Base-by-base conservation (phyloP, 2,797 vertebrate species). In the Fundulus diaphanus region DNA sequence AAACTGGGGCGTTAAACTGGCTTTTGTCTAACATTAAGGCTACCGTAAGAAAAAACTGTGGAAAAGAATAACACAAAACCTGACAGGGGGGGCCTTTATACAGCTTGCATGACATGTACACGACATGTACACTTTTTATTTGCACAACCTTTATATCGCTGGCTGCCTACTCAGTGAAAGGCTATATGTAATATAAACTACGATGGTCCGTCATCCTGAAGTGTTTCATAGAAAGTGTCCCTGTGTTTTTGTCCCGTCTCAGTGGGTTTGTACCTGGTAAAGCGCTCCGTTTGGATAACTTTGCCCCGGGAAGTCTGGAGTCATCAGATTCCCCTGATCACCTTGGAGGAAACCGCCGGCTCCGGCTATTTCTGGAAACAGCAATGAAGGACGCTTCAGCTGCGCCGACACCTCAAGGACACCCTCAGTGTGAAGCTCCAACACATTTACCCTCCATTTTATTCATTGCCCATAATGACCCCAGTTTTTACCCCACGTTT, bases 341-440 rank as follows among this genome's bases (percentile, higher is more conserved):
- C 94, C 94, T 81, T 95, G 92, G 75, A 96, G 89, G 90, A 89
- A 71, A 65, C 95, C 95, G 76, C 94, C 95, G n/a, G 93, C 94
- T 80, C 93, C 94, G 0, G 90, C 88, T 92, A 96, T 94, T 92
- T 95, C 96, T 96, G 85, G 79, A 51, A 85, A 37, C n/a, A 69
- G 83, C 37, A 73, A 91, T 74, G 76, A 73, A 92, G 80, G 72
- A 74, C 73, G 82, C 74, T 90, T 94, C 15, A 93, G 81, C 72
- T 86, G 48, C 51, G 85, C 79, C 85, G 72, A 85, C 74, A 89
- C 57, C 13, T 80, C 85, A 90, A 91, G 77, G 83, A 90, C 80
- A 87, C 42, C 57, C 15, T 2, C 59, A 76, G 59, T 63, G 24
- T 3, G 8, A 24, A 54, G 27, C 63, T 52, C 57, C 73, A 70